phyloP scores from a whole-genome alignment of 1,140 invertebrate genomes.

The Papilio polyxenes region DNA sequence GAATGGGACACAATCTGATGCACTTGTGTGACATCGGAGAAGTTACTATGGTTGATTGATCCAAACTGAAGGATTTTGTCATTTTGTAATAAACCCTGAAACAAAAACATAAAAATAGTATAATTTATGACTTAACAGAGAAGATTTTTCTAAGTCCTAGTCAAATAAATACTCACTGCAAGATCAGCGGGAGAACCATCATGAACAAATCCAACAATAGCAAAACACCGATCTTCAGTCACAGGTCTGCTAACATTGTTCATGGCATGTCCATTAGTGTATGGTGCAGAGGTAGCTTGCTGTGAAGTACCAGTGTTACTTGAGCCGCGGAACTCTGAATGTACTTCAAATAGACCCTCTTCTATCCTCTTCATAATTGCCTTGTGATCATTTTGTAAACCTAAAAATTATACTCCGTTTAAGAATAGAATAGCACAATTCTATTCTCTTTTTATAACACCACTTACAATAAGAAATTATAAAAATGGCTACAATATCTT shows the following conservation, averaged over 20 bases:
- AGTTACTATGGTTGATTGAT: slow-evolving; percentile 88
- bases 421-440: background rate
- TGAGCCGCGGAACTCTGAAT: slow-evolving; percentile 68
- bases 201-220: slow-evolving; percentile 87
- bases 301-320: slow-evolving; percentile 30
- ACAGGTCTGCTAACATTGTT: slow-evolving; percentile 32
- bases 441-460: too few relatives aligned
- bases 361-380: slow-evolving; percentile 93
- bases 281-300: background rate
- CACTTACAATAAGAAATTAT: too few relatives aligned
- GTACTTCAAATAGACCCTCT: slow-evolving; percentile 82
- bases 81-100: slow-evolving; percentile 87
- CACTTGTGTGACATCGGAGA: slow-evolving; percentile 85
- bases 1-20: slow-evolving; percentile 88
- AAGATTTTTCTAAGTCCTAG: background rate
- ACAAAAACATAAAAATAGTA: slow-evolving; percentile 50
- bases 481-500: too few relatives aligned
- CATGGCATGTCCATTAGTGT: slow-evolving; percentile 40
- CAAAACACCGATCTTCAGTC: slow-evolving; percentile 81
- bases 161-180: slow-evolving; percentile 82
- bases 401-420: slow-evolving; percentile 72
- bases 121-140: background rate
- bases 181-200: slow-evolving; percentile 89
- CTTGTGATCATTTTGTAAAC: slow-evolving; percentile 95
- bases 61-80: slow-evolving; percentile 92